Conservation (phyloP, 2,888 invertebrate genomes). For the Erebia aethiops region DNA sequence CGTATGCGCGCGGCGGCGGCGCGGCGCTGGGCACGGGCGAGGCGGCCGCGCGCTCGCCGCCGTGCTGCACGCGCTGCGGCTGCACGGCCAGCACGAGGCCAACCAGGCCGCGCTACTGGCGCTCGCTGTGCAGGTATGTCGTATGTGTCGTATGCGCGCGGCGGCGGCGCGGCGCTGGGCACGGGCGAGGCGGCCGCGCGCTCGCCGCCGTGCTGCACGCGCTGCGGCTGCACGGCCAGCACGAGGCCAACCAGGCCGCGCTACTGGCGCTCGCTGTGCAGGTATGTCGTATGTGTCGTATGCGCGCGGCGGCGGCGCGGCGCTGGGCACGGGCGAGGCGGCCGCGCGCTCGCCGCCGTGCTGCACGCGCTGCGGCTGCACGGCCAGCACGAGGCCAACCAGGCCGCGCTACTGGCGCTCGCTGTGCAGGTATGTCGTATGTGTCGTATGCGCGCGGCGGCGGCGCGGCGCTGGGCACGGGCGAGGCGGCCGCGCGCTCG, state of each 20-base stretch:
- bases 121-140: constrained; percentile 86
- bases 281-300: too few relatives aligned
- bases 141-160: constrained; percentile 56
- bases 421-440: too few relatives aligned
- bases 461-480: constrained; percentile 55
- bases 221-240: constrained; percentile 93
- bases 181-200: constrained; percentile 80
- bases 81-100: constrained; percentile 95
- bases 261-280: constrained; percentile 91
- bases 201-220: constrained; percentile 91
- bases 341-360: constrained; percentile 88
- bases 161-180: constrained; percentile 52
- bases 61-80: constrained; percentile 90
- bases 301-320: constrained; percentile 25
- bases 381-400: constrained; percentile 95
- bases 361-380: constrained; percentile 92
- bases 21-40: constrained; percentile 61
- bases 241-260: constrained; percentile 93
- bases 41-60: constrained; percentile 87
- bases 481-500: constrained; percentile 85
- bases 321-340: constrained; percentile 68
- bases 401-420: constrained; percentile 89
- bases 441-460: too few relatives aligned
- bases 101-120: constrained; percentile 92
- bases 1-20: constrained; percentile 55